These are phyloP conservation scores for Luscinia luscinia DNA, from an alignment of 2,797 vertebrate species.

Conservation along the genomic window DNA sequence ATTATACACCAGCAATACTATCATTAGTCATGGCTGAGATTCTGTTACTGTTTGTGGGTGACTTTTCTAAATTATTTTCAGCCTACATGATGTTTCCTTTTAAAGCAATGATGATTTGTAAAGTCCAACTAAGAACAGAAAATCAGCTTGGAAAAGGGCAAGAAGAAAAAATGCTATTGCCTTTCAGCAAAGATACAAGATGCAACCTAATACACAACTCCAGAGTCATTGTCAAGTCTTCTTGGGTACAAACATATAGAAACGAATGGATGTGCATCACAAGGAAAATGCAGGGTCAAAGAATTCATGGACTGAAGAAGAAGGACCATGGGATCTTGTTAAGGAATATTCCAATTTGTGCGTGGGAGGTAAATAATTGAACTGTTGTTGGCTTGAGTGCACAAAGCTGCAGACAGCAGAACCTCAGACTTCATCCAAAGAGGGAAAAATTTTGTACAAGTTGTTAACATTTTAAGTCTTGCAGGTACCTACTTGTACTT, in stretches of 20 bases:
- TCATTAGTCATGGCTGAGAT: slow-evolving; percentile 33
- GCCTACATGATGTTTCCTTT: slow-evolving; percentile 46
- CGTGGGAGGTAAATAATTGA: slow-evolving; percentile 2
- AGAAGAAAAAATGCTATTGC: not conserved
- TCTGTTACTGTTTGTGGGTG: slow-evolving; percentile 45
- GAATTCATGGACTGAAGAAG: not conserved
- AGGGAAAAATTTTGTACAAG: not conserved
- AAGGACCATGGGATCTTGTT: not conserved
- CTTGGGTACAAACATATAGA: not conserved
- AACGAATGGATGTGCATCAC: not conserved
- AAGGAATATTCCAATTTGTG: not conserved
- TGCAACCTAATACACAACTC: not conserved
- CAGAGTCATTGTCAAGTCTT: not conserved
- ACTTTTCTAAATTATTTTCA: slow-evolving; percentile 54
- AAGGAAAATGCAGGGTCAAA: not conserved
- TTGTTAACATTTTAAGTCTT: not conserved
- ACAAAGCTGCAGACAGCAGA: not conserved
- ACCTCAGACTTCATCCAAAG: not conserved
- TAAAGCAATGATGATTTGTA: slow-evolving; percentile 34
- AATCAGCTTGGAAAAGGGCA: not conserved
- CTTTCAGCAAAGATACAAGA: slow-evolving; percentile 15
- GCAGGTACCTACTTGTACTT: not conserved
- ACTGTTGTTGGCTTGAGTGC: not conserved
- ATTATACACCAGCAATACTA: slow-evolving; percentile 27
- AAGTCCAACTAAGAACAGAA: slow-evolving; percentile 25